Conservation (phyloP, 2,797 vertebrate species). For the Pelobates cultripes region DNA sequence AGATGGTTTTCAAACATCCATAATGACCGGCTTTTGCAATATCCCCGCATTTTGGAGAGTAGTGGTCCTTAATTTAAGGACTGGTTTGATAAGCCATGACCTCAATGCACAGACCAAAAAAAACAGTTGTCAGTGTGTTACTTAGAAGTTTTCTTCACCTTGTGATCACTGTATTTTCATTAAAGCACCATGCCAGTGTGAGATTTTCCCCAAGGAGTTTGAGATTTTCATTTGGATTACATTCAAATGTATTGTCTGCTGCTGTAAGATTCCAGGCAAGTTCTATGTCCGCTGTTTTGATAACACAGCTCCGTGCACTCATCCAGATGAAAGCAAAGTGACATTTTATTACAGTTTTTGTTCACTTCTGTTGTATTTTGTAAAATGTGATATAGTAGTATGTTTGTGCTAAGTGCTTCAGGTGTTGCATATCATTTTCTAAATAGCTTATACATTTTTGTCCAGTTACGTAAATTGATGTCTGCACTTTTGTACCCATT, state of each 20-base stretch:
- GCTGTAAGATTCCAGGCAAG: conserved; percentile 51
- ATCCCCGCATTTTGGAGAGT: no score
- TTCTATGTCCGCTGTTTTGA: conserved; percentile 60
- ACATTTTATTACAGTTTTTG: conserved; percentile 20
- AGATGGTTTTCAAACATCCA: no score
- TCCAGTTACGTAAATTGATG: conserved; percentile 12
- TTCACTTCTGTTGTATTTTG: conserved; percentile 60
- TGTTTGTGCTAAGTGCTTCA: conserved; percentile 54
- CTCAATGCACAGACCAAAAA: no score
- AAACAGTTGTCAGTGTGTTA: no score
- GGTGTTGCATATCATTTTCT: conserved; percentile 21
- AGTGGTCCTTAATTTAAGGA: no score
- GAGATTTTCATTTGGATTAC: neutral
- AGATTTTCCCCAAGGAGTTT: no score
- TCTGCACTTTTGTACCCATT: neutral
- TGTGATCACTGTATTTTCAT: no score
- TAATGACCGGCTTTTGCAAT: no score
- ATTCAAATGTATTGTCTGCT: conserved; percentile 57
- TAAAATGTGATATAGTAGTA: conserved; percentile 59
- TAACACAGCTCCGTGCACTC: conserved; percentile 42
- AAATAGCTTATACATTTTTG: conserved; percentile 1
- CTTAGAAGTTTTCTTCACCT: no score
- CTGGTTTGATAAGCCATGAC: no score
- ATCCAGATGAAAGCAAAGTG: conserved; percentile 21
- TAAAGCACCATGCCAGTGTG: no score